These are phyloP conservation scores for Thereva unica DNA, from an alignment of 2,888 invertebrate genomes.

Conservation along the genomic window DNA sequence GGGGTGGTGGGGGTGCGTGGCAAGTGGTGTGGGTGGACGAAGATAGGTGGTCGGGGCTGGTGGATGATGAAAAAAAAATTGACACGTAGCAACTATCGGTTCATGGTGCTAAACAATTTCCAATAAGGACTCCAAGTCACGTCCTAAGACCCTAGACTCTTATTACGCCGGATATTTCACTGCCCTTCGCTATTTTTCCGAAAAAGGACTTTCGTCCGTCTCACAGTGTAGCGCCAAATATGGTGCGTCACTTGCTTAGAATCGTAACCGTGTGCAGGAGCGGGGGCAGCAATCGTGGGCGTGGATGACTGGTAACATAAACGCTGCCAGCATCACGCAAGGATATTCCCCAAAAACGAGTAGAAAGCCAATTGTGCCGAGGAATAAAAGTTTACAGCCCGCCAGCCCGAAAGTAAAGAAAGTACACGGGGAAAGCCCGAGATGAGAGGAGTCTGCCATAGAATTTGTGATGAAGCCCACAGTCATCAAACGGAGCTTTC, in stretches of 20 bases:
- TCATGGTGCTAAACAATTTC: conserved; percentile 28
- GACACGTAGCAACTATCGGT: conserved; percentile 33
- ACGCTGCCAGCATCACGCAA: conserved; percentile 4
- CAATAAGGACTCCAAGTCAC: conserved; percentile 32
- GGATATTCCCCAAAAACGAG: conserved; percentile 8
- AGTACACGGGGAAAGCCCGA: not conserved
- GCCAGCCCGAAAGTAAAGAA: not conserved
- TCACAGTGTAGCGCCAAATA: too few species aligned
- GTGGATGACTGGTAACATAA: too few species aligned
- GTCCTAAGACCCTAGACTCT: conserved; percentile 20
- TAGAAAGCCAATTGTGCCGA: conserved; percentile 20
- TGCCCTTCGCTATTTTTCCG: conserved; percentile 13
- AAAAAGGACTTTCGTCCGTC: not conserved
- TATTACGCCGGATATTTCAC: conserved; percentile 20
- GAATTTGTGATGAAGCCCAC: conserved; percentile 20
- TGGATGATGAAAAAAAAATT: conserved; percentile 12
- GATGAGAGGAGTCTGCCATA: not conserved
- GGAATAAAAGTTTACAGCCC: conserved; percentile 22
- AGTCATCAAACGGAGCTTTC: not conserved
- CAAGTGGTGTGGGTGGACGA: too few species aligned
- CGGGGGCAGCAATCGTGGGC: too few species aligned
- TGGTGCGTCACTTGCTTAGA: too few species aligned
- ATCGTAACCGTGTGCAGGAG: too few species aligned
- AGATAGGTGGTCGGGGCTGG: not conserved
- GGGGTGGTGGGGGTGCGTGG: not conserved